Evolutionary conservation across 2,888 invertebrate species (phyloP), one percentile per base, ranked within the genome.

Genomic region (Xanthia icteritia): DNA sequence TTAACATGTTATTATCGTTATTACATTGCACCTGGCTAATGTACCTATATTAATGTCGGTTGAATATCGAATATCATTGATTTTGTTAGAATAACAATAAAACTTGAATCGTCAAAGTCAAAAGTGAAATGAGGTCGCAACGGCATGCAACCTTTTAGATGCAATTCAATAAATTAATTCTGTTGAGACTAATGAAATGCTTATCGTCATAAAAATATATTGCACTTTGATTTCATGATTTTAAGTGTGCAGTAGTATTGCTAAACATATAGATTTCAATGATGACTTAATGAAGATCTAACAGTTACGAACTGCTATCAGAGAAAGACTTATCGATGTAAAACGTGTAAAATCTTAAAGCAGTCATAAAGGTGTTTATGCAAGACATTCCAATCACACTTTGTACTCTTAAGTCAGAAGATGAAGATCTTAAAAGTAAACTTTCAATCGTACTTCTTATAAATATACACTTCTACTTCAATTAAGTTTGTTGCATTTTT

Each of bases 121-220:
- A 73, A 79, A 65, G 42, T 61, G n/a, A 72, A 84, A 84, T 77
- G 81, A 84, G 84, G 86, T 86, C 71, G 86, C 51, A 70, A 58
- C 66, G 63, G 79, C 60, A 73, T 79, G 74, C 71, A 72, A 76
- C 71, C 73, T 86, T 86, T 74, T 65, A 76, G 71, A 86, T 79
- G 79, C 54, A 83, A 82, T 74, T 5, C 39, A 73, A 64, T 82
- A 56, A 82, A 77, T 77, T 11, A 64, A 64, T 58, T 60, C 13
- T 60, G n/a, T 45, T 77, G 39, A 72, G 61, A 73, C 36, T 48
- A 69, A 72, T 81, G 51, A 54, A 74, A 79, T 58, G 31, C 58
- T 17, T 45, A 42, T 15, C 36, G 36, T 61, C 8, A 56, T 65
- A 36, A 60, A 48, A 64, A 73, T 81, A 56, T 51, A 73, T 70